phyloP scores from a whole-genome alignment of 1,140 invertebrate species.

The Hylaeus anthracinus region DNA sequence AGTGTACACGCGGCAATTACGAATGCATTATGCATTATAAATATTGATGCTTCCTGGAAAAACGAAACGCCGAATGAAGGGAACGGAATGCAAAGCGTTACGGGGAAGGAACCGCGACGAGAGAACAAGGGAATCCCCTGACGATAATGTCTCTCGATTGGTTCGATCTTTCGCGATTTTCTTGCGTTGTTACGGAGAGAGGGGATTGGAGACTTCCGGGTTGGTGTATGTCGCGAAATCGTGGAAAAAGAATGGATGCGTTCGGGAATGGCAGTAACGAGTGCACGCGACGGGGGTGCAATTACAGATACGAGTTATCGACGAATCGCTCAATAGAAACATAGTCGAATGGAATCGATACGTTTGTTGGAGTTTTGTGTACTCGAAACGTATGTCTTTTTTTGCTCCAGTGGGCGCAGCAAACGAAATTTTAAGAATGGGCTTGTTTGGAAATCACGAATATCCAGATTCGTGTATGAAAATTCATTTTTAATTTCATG shows the following conservation, averaged over 20 bases:
- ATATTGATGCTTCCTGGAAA: slow-evolving; percentile 81
- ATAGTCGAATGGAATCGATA: no score
- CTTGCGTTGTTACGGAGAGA: background rate
- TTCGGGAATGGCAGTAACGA: no score
- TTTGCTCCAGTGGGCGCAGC: no score
- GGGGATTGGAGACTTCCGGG: no score
- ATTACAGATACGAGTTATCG: background rate
- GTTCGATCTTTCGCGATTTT: slow-evolving; percentile 24
- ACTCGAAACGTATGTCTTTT: no score
- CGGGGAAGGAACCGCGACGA: slow-evolving; percentile 55
- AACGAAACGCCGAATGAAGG: slow-evolving; percentile 72
- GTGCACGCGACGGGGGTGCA: background rate
- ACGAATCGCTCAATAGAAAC: background rate
- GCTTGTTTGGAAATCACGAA: no score
- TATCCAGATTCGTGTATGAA: no score
- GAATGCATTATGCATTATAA: slow-evolving; percentile 81
- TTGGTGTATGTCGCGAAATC: background rate
- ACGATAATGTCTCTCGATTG: slow-evolving; percentile 59
- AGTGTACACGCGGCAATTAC: slow-evolving; percentile 79
- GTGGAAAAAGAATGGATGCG: background rate
- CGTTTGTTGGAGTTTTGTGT: no score
- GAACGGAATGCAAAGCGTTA: slow-evolving; percentile 76
- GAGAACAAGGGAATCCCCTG: slow-evolving; percentile 30
- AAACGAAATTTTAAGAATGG: no score
- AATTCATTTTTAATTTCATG: no score